Conservation (phyloP, 2,797 vertebrate genomes). For the Brachymystax lenok region DNA sequence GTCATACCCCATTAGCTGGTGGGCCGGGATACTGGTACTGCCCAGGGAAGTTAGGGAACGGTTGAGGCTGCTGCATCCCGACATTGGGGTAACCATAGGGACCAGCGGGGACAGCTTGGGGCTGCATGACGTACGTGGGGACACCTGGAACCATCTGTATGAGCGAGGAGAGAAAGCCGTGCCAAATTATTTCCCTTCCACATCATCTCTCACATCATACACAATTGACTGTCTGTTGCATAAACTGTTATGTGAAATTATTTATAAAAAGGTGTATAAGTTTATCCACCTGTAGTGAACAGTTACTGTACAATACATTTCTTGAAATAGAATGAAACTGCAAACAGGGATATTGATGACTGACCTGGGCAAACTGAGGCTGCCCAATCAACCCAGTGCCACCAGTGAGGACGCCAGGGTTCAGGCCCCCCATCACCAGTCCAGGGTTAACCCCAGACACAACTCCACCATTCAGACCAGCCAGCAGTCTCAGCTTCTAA, state of each 20-base stretch:
- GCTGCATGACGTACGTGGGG: conserved; percentile 48
- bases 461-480: conserved; percentile 52
- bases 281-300: background rate
- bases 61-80: conserved; percentile 19
- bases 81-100: conserved; percentile 45
- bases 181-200: background rate
- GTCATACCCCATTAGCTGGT: conserved; percentile 50
- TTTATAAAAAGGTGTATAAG: no score
- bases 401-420: conserved; percentile 47
- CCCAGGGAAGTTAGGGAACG: conserved; percentile 4
- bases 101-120: conserved; percentile 19
- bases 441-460: conserved; percentile 34
- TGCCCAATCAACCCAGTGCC: conserved; percentile 55
- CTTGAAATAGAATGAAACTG: background rate
- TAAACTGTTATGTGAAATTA: no score
- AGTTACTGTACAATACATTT: background rate
- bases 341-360: conserved; percentile 13
- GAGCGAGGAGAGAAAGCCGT: background rate
- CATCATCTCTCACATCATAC: no score
- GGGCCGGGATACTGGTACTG: conserved; percentile 36
- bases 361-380: conserved; percentile 67
- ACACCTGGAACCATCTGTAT: conserved; percentile 55
- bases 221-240: no score
- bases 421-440: conserved; percentile 60
- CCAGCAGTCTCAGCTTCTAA: conserved; percentile 54